Evolutionary conservation across 2,113 vertebrate species (phyloP).

Genomic region (Petrocephalus microphthalmus): DNA sequence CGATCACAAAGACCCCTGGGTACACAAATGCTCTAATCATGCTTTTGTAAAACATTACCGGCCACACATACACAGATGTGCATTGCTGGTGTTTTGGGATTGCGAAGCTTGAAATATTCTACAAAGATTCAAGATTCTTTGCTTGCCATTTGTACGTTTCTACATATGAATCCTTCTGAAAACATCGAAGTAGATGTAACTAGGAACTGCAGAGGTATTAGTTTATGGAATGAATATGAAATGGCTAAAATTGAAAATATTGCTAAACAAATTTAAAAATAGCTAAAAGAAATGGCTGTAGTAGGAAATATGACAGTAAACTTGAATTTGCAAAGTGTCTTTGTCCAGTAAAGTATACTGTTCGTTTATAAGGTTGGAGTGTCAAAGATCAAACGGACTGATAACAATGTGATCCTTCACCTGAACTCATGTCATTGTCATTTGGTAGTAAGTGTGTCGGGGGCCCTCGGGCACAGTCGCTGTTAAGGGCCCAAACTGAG

Average conservation of each 20-base stretch:
- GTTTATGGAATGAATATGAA: background rate
- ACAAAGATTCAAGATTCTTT: background rate
- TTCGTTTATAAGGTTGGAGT: background rate
- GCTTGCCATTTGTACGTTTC: background rate
- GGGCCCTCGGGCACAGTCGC: conserved; percentile 67
- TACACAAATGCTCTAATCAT: conserved; percentile 81
- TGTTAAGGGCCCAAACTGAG: conserved; percentile 73
- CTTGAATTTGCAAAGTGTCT: background rate
- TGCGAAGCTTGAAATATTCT: conserved; percentile 69
- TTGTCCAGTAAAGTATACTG: background rate
- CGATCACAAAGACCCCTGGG: conserved; percentile 78
- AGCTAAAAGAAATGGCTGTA: background rate
- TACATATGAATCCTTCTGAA: background rate
- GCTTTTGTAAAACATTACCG: conserved; percentile 67
- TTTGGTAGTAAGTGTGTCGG: conserved; percentile 86
- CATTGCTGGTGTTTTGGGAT: conserved; percentile 46
- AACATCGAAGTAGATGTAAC: background rate
- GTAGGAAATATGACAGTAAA: background rate
- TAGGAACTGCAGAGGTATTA: background rate
- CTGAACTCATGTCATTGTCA: conserved; percentile 85
- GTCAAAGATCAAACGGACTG: conserved; percentile 81
- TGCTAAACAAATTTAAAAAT: background rate
- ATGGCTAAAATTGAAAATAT: background rate
- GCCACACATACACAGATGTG: conserved; percentile 77
- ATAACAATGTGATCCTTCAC: conserved; percentile 86